Evolutionary conservation across 2,113 vertebrate genomes (phyloP), one percentile per base, ranked within the genome.

Genomic region (Chauna torquata): DNA sequence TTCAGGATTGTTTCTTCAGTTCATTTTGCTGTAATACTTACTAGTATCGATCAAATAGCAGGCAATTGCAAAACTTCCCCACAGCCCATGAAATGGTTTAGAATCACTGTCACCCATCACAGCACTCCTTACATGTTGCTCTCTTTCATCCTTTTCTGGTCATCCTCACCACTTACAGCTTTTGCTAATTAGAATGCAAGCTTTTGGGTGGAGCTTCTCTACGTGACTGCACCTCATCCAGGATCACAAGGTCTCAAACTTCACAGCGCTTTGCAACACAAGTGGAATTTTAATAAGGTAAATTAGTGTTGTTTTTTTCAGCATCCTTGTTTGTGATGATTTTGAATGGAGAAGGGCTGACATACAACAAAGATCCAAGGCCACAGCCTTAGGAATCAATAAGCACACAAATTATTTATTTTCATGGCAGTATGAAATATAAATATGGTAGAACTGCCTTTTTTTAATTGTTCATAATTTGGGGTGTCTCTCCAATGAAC

Each of bases 1-100:
- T 91, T 23, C 18, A 42, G 75, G 36, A 85, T 82, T 93, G 3
- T 79, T 89, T 84, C 55, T 87, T 89, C 38, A 59, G 47, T 52
- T 76, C 94, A n/a, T 79, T 91, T 92, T 92, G 40, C 36, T 94
- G 81, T 79, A 82, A 90, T 59, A 71, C 57, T 69, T 87, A 42
- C 9, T 32, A 72, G 28, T 40, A 64, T 74, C 66, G 90, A 65
- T 72, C 54, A 86, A 95, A 69, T 30, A 88, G 34, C 44, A 90
- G 59, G 52, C 36, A 74, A 77, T 17, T 62, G 59, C n/a, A 81
- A 81, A 88, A 86, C 8, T 72, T 92, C 42, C 54, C 28, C 80
- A 62, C 50, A 68, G 24, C 4, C 42, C n/a, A 40, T 38, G 19
- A 62, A 88, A 86, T 78, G 0, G 91, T 92, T 95, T 86, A 57